Percentiles rank a stretch among this genome's conserved stretches.
phyloP scores from a whole-genome alignment of 2,797 vertebrate genomes.

The Rhinoraja longicauda region DNA sequence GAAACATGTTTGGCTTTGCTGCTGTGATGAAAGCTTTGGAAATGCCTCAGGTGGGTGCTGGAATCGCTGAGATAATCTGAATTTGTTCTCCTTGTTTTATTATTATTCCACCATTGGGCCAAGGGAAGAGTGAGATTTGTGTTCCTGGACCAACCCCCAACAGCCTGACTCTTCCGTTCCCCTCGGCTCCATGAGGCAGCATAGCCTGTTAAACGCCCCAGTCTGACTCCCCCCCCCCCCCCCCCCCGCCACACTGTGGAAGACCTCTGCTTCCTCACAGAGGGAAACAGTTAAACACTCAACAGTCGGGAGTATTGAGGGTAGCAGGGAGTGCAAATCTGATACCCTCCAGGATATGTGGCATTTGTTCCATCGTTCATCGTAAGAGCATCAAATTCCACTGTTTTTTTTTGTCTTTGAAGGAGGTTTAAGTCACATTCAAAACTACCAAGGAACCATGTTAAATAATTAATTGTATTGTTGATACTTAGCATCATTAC shows the following conservation, averaged over 20 bases:
- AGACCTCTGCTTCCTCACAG: background rate
- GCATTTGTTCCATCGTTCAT: background rate
- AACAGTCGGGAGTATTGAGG: background rate
- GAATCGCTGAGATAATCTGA: background rate
- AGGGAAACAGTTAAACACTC: background rate
- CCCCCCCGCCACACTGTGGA: too few species aligned
- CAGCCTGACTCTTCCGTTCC: background rate
- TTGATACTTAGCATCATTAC: background rate
- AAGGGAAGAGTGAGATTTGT: too few species aligned
- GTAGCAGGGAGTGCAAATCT: background rate
- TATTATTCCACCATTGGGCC: background rate
- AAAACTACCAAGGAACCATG: background rate
- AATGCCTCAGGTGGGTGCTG: conserved; percentile 75
- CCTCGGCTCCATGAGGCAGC: background rate
- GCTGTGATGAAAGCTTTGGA: conserved; percentile 94
- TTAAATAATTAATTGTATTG: background rate
- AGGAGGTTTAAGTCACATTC: background rate
- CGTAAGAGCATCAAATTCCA: background rate
- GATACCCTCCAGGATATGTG: background rate
- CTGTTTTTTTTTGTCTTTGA: background rate
- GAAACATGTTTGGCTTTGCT: conserved; percentile 94
- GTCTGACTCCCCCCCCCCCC: background rate
- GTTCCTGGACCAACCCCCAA: too few species aligned
- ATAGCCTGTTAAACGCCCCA: background rate
- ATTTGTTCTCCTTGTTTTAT: background rate